Conservation (phyloP, 2,888 invertebrate genomes). For the Unio delphinus region DNA sequence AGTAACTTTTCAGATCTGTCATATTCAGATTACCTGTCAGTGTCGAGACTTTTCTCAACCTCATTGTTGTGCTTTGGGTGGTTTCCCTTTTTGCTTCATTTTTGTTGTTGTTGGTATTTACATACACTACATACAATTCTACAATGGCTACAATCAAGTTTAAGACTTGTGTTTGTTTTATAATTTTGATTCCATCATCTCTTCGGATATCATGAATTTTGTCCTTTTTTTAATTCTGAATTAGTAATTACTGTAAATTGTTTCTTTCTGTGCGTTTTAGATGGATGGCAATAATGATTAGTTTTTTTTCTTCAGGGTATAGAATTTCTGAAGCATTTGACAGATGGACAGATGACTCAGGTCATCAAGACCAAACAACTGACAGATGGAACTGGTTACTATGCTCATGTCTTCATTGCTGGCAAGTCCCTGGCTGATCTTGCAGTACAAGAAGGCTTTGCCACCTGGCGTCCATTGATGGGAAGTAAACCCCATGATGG, state of each 20-base stretch:
- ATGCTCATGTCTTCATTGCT: slow-evolving; percentile 45
- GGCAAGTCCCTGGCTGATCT: slow-evolving; percentile 45
- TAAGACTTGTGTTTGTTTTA: too few species aligned
- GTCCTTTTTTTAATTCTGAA: too few species aligned
- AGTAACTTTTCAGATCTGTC: too few species aligned
- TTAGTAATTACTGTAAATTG: background rate
- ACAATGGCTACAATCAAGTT: too few species aligned
- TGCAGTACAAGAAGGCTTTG: slow-evolving; percentile 50
- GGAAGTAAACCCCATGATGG: slow-evolving; percentile 9
- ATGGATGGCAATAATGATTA: background rate
- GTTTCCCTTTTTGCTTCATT: too few species aligned
- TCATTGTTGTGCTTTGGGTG: too few species aligned
- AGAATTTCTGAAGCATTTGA: slow-evolving; percentile 41
- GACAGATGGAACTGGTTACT: slow-evolving; percentile 52
- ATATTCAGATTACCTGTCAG: too few species aligned
- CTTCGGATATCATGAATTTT: too few species aligned
- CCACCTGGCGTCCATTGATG: slow-evolving; percentile 39
- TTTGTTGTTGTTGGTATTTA: too few species aligned
- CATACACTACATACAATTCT: too few species aligned
- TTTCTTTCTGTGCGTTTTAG: background rate
- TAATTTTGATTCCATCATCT: too few species aligned
- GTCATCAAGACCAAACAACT: slow-evolving; percentile 35
- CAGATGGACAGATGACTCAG: slow-evolving; percentile 46
- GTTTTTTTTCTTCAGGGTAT: slow-evolving; percentile 40
- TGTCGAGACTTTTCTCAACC: too few species aligned